Base-by-base conservation (phyloP, 2,113 vertebrate genomes). In the Parotia lawesii region DNA sequence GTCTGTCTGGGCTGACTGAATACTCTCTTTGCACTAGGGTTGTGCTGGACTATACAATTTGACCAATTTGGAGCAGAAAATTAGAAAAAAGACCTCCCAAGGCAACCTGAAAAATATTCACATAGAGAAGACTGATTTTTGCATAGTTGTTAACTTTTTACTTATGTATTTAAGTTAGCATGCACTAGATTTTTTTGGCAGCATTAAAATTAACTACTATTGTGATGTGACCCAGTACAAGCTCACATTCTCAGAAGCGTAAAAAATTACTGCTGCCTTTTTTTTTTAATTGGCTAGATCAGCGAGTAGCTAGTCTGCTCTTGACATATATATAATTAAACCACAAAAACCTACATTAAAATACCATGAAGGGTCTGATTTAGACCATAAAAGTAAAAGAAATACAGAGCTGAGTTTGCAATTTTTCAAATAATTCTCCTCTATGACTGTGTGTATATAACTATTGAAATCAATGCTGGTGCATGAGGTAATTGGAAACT, bases 401-500 rank as follows among this genome's bases (percentile, higher is more conserved):
- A 95, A 84, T 78, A 78, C 35, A 91, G 73, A 88, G 78, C 91
- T 94, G 93, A 95, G 70, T 85, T 96, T 94, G 95, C 95, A 97
- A 91, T 95, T 87, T 96, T 85, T 88, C 28, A 40, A 85, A 80
- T 87, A 95, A 91, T 96, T 95, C 79, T 83, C 23, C 71, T 94
- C 71, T 86, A 51, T 90, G 74, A 72, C 81, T 85, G 2, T 93
- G 81, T 91, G 82, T 88, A 71, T 93, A 45, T 83, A 85, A 74
- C 64, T 95, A 84, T 85, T 94, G 87, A 94, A 97, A 96, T 95
- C 90, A 95, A 75, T 94, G 95, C 95, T 85, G 31, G 62, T 85
- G 74, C 78, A 91, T 93, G 94, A 93, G 80, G 91, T 97, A 92
- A 96, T 91, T 97, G 89, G 85, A 96, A 97, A 95, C 92, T 90